Conservation (phyloP, 2,113 vertebrate species). For the Trematocara stigmaticum region DNA sequence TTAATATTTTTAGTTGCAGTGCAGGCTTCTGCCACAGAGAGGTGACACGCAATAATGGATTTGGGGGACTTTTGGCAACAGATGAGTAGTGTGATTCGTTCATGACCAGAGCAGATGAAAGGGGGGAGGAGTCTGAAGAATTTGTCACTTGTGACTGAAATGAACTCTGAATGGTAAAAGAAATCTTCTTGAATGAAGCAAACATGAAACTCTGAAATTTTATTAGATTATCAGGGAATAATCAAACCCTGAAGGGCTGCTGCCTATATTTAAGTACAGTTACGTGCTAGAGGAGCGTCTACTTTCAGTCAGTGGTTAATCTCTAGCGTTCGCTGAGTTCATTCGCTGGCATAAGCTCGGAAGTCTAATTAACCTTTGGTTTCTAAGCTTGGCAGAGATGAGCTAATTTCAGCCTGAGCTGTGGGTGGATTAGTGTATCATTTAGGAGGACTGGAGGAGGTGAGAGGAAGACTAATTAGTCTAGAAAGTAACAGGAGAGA, state of each 20-base stretch:
- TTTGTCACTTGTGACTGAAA: not conserved
- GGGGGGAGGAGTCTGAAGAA: not conserved
- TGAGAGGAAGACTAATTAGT: slow-evolving; percentile 12
- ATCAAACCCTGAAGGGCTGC: not conserved
- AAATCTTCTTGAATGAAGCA: not conserved
- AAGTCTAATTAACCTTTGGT: slow-evolving; percentile 21
- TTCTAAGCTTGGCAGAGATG: slow-evolving; percentile 43
- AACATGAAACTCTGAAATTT: not conserved
- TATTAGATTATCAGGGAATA: not conserved
- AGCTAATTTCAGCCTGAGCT: slow-evolving; percentile 61
- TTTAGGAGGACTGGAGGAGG: slow-evolving; percentile 5
- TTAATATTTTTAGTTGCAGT: not conserved
- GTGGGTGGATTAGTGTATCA: slow-evolving; percentile 50
- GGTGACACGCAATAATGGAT: not conserved
- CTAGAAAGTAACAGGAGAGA: not conserved
- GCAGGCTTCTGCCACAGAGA: not conserved
- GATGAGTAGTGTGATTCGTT: not conserved
- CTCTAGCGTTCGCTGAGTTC: slow-evolving; percentile 8
- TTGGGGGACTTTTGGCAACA: not conserved
- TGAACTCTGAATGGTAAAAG: not conserved
- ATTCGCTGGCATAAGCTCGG: not conserved
- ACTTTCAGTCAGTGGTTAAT: slow-evolving; percentile 26
- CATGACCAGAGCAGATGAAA: not conserved
- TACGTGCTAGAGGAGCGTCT: not conserved
- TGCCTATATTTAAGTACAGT: not conserved